Conservation (phyloP, 2,888 invertebrate species). For the Apeira syringaria region DNA sequence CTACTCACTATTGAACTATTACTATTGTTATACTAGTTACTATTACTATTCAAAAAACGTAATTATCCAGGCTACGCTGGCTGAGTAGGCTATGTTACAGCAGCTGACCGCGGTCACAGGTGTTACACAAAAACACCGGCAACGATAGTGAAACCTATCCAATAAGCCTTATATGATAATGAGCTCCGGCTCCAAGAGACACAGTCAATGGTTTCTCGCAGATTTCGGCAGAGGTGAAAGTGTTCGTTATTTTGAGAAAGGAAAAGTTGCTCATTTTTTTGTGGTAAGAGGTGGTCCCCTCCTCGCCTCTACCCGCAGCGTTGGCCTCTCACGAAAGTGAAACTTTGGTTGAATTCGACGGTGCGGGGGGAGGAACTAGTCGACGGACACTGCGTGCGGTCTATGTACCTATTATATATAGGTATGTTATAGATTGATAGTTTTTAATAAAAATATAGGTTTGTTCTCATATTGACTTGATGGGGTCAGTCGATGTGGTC, state of each 20-base stretch:
- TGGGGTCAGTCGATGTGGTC: no score
- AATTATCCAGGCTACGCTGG: no score
- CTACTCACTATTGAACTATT: no score
- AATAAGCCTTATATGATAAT: background rate
- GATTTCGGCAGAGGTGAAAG: constrained; percentile 76
- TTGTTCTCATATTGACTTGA: no score
- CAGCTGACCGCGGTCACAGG: background rate
- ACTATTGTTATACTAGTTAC: no score
- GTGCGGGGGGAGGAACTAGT: background rate
- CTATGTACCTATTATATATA: no score
- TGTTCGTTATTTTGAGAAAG: constrained; percentile 78
- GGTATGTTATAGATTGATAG: no score
- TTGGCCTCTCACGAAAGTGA: constrained; percentile 63
- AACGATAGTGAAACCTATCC: background rate
- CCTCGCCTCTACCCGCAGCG: constrained; percentile 13
- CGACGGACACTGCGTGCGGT: background rate
- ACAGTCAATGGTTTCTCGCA: constrained; percentile 49
- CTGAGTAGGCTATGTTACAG: no score
- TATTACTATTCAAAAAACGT: no score
- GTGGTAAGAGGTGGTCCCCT: constrained; percentile 51
- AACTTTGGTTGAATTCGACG: constrained; percentile 42
- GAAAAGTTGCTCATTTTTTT: constrained; percentile 79
- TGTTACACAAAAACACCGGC: background rate
- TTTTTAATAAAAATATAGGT: no score
- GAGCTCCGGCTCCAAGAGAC: constrained; percentile 31